Percentiles rank a stretch among this genome's conserved stretches.
These are phyloP conservation scores for Epistrophe eligans DNA, from an alignment of 2,888 invertebrate genomes.

Conservation along the genomic window DNA sequence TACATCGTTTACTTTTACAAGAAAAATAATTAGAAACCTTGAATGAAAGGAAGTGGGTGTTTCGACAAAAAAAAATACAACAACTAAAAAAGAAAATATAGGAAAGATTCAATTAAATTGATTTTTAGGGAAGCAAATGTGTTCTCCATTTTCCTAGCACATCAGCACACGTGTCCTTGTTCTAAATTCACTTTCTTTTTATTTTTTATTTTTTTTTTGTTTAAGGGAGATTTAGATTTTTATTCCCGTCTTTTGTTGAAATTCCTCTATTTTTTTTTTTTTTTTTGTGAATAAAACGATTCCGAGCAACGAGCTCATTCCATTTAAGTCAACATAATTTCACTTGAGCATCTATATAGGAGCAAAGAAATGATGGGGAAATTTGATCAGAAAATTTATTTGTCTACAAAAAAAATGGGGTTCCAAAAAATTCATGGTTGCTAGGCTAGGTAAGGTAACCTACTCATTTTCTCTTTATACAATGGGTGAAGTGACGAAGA, in stretches of 20 bases:
- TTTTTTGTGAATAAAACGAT: constrained; percentile 24
- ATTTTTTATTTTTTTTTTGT: constrained; percentile 6
- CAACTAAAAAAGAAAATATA: constrained; percentile 1
- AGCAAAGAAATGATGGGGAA: constrained; percentile 33
- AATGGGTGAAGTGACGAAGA: background rate
- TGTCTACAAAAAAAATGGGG: constrained; percentile 46
- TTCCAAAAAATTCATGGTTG: background rate
- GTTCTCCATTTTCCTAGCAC: constrained; percentile 1
- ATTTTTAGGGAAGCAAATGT: constrained; percentile 38
- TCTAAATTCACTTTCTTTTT: constrained; percentile 54
- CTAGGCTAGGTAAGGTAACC: too few species aligned
- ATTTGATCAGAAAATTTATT: constrained; percentile 69
- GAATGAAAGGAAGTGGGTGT: constrained; percentile 4
- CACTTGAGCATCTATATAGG: constrained; percentile 43
- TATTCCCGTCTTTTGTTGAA: background rate
- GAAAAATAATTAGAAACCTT: constrained; percentile 53
- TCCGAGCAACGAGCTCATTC: constrained; percentile 18
- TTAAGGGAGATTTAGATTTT: background rate
- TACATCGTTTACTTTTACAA: constrained; percentile 18
- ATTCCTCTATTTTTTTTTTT: constrained; percentile 22
- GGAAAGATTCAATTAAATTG: constrained; percentile 42
- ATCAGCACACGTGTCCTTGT: constrained; percentile 50
- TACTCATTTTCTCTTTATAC: background rate
- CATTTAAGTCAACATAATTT: constrained; percentile 71
- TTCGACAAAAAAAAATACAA: background rate